phyloP scores from a whole-genome alignment of 1,140 invertebrate genomes.

The Solenopsis invicta region DNA sequence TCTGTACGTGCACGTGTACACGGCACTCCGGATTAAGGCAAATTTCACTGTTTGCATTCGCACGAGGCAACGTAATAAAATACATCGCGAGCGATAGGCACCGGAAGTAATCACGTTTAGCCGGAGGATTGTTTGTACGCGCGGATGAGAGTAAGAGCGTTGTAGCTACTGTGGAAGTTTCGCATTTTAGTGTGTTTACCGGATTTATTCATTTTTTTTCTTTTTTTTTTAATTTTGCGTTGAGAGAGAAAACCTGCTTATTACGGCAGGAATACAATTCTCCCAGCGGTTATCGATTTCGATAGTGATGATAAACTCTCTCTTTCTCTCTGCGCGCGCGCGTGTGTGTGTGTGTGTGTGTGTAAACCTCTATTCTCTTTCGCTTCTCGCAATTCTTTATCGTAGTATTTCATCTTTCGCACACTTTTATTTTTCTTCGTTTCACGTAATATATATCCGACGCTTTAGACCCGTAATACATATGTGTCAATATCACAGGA shows the following conservation, averaged over 20 bases:
- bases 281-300: slow-evolving; percentile 5
- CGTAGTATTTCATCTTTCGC: not conserved
- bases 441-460: slow-evolving; percentile 16
- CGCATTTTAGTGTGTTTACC: not conserved
- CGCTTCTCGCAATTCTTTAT: not conserved
- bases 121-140: slow-evolving; percentile 38
- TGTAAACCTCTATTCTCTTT: not conserved
- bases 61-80: slow-evolving; percentile 48
- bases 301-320: not conserved
- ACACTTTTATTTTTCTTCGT: not conserved
- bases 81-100: slow-evolving; percentile 53
- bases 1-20: not conserved
- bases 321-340: too few species aligned
- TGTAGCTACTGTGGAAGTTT: slow-evolving; percentile 29
- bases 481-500: slow-evolving; percentile 17
- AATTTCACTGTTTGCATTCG: slow-evolving; percentile 44
- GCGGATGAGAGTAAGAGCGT: not conserved
- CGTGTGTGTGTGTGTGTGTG: too few species aligned
- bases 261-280: slow-evolving; percentile 2
- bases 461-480: not conserved
- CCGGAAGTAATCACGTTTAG: slow-evolving; percentile 55
- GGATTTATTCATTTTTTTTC: not conserved
- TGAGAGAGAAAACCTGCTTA: not conserved
- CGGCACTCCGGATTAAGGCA: slow-evolving; percentile 9
- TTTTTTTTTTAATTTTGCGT: not conserved